phyloP scores from a whole-genome alignment of 2,888 invertebrate genomes.

The Alviniconcha strummeri region DNA sequence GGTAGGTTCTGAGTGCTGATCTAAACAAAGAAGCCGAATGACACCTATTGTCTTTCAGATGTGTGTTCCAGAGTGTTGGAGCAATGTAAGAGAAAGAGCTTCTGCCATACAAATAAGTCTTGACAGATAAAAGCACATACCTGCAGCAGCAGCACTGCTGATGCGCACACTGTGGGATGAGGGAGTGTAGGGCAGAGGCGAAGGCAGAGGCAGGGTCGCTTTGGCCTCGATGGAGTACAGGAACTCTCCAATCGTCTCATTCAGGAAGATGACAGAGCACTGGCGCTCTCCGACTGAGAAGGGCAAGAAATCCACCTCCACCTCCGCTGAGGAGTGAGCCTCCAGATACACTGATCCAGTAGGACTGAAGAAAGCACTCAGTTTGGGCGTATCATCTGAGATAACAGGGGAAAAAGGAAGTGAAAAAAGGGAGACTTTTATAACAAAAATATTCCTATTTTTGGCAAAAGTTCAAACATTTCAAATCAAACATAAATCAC shows the following conservation, averaged over 20 bases:
- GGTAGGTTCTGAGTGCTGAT: too few relatives aligned
- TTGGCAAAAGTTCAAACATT: not conserved
- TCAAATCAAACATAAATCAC: too few relatives aligned
- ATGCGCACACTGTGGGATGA: slow-evolving; percentile 63
- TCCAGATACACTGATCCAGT: slow-evolving; percentile 56
- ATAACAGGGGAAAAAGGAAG: not conserved
- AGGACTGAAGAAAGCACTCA: slow-evolving; percentile 67
- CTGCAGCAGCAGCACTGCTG: slow-evolving; percentile 69
- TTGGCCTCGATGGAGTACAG: slow-evolving; percentile 70
- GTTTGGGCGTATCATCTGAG: slow-evolving; percentile 52
- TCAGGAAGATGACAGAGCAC: slow-evolving; percentile 70
- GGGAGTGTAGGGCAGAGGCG: slow-evolving; percentile 63
- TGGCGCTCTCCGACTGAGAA: slow-evolving; percentile 68
- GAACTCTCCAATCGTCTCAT: slow-evolving; percentile 71
- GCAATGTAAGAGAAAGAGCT: too few relatives aligned
- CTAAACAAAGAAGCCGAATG: too few relatives aligned
- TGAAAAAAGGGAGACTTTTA: not conserved
- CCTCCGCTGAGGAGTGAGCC: slow-evolving; percentile 50
- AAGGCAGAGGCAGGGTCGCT: slow-evolving; percentile 65
- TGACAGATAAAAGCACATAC: slow-evolving; percentile 43
- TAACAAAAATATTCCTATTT: not conserved
- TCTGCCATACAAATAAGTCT: too few relatives aligned
- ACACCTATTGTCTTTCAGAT: too few relatives aligned
- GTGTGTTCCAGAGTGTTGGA: too few relatives aligned
- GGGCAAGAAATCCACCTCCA: slow-evolving; percentile 71